Conservation (phyloP, 2,113 vertebrate species). For the Raphicerus campestris region DNA sequence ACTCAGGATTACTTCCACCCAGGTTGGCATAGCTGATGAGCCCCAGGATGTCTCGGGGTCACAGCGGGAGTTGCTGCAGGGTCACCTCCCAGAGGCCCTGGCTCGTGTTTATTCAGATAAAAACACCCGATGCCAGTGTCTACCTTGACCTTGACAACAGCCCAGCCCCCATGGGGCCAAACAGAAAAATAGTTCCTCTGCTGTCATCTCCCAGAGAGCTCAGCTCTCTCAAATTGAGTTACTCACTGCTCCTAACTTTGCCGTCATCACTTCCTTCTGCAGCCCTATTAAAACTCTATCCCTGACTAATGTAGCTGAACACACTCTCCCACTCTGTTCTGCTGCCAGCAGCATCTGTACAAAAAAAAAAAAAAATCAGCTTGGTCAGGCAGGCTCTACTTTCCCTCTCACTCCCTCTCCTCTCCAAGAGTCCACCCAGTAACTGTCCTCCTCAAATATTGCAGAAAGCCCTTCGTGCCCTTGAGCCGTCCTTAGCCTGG, state of each 20-base stretch:
- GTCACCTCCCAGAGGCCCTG: background rate
- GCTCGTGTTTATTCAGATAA: background rate
- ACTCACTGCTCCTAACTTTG: constrained; percentile 15
- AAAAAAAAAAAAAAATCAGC: constrained; percentile 33
- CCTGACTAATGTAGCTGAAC: constrained; percentile 71
- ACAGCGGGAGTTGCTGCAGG: rapidly evolving
- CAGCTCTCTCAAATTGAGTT: background rate
- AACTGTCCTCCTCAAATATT: constrained; percentile 65
- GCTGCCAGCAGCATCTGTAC: constrained; percentile 67
- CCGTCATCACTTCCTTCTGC: constrained; percentile 41
- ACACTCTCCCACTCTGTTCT: constrained; percentile 43
- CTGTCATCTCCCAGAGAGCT: background rate
- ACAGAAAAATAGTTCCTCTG: background rate
- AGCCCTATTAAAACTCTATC: constrained; percentile 63
- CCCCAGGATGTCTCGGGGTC: background rate
- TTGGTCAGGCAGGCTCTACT: constrained; percentile 62
- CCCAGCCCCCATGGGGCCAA: background rate
- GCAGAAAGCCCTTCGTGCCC: constrained; percentile 71
- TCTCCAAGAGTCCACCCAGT: constrained; percentile 49
- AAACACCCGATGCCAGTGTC: background rate
- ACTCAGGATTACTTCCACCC: background rate
- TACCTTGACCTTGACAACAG: background rate
- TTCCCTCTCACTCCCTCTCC: background rate
- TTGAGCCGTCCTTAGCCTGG: constrained; percentile 77
- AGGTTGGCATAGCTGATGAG: background rate